Base-by-base conservation (phyloP, 2,888 invertebrate species). In the Ophion obscuratus region DNA sequence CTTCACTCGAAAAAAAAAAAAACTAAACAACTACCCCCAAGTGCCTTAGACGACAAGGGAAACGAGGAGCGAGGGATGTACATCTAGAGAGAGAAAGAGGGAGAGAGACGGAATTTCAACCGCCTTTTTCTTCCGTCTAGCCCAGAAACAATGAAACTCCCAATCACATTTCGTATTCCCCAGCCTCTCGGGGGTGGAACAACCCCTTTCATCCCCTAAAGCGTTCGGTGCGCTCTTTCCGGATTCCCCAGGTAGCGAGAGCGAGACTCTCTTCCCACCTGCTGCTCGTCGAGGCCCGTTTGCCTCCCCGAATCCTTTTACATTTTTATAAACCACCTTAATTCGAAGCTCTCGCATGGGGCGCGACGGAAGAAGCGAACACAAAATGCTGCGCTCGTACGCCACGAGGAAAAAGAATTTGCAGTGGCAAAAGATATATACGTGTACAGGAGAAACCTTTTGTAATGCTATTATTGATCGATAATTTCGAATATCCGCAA, bases 121-220 rank as follows among this genome's bases (percentile, higher is more conserved):
- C 61, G 64, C 74, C 78, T 78, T 61, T 67, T 73, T 59, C 74
- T 79, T 47, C 70, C 78, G 57, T 89, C 80, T 83, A 73, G 81
- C 89, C 88, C 84, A 85, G 90, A 92, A 92, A 91, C 90, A 91
- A 91, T 90, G 91, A 92, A 90, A 90, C 91, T 91, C 89, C 90
- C 91, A 92, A 92, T 93, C 92, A 92, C 91, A 93, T 92, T 92
- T 92, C 86, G 90, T 89, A 91, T 91, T 92, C 91, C 87, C 87
- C 87, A 84, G 88, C 80, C 78, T 85, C 79, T 82, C 79, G 57
- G 31, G 73, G 53, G 47, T 62, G 36, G 40, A 68, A 78, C 77
- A 66, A 80, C 86, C 84, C 88, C 78, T 84, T 86, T 87, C 80
- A 82, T 77, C 87, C 80, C 82, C 70, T 81, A 80, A 80, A 82